phyloP scores from a whole-genome alignment of 2,888 invertebrate genomes.

The Cynaeus angustus region DNA sequence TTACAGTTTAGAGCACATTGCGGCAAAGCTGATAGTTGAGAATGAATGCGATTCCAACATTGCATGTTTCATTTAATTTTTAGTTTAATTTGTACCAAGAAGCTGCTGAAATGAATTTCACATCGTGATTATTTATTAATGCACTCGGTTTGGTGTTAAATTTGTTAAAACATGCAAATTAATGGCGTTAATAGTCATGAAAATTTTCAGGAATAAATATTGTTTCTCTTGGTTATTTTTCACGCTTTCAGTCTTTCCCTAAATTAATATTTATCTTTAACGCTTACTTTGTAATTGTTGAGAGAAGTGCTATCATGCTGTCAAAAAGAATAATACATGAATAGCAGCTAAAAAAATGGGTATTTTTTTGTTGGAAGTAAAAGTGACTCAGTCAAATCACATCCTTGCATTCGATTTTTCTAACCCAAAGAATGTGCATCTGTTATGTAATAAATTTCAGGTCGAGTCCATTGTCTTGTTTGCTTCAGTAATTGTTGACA shows the following conservation, averaged over 20 bases:
- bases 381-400: not conserved
- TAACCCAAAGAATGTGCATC: not conserved
- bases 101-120: too few relatives aligned
- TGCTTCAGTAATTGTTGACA: slow-evolving; percentile 5
- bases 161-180: slow-evolving; percentile 5
- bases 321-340: too few relatives aligned
- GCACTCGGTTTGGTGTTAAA: not conserved
- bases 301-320: not conserved
- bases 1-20: too few relatives aligned
- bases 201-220: slow-evolving; percentile 8
- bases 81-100: too few relatives aligned
- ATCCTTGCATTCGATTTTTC: not conserved
- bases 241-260: not conserved
- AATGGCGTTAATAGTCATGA: not conserved
- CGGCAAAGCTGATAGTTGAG: too few relatives aligned
- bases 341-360: too few relatives aligned
- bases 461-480: not conserved
- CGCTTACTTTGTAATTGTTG: slow-evolving; percentile 2
- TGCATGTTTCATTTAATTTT: too few relatives aligned
- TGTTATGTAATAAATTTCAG: slow-evolving; percentile 4
- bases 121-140: too few relatives aligned
- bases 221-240: not conserved
- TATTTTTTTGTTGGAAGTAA: not conserved
- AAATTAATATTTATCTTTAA: not conserved
- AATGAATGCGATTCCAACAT: too few relatives aligned